Conservation (phyloP, 2,113 vertebrate genomes). For the Hemichromis elongatus region DNA sequence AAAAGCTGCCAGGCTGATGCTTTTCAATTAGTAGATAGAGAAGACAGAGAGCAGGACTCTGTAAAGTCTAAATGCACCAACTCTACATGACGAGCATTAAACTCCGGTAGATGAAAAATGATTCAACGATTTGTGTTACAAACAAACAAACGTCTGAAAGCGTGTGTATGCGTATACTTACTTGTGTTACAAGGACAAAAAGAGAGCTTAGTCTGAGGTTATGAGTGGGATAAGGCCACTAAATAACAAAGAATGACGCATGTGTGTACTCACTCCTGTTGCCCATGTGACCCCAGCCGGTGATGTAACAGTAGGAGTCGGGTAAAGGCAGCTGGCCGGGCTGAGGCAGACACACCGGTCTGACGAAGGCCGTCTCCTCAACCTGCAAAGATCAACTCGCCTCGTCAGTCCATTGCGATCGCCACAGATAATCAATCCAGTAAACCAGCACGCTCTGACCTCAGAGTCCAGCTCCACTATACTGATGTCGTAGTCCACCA, state of each 20-base stretch:
- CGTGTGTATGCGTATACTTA: accelerated
- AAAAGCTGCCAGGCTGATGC: not conserved
- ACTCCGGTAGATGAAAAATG: accelerated
- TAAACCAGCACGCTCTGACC: not conserved
- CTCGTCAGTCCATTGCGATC: accelerated
- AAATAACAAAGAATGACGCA: accelerated
- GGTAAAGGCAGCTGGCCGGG: conserved; percentile 70
- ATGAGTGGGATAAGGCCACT: accelerated
- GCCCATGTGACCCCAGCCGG: conserved; percentile 96
- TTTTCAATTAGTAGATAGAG: not conserved
- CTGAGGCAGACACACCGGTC: conserved; percentile 85
- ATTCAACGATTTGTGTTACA: not conserved
- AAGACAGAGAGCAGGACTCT: not conserved
- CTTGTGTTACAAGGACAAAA: not conserved
- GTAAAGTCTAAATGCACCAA: accelerated
- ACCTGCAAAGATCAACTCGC: conserved; percentile 46
- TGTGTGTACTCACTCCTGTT: conserved; percentile 82
- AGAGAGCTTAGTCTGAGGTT: accelerated
- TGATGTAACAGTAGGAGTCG: conserved; percentile 94
- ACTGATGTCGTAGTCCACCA: conserved; percentile 96
- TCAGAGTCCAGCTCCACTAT: conserved; percentile 81
- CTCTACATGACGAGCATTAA: accelerated
- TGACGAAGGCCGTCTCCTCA: conserved; percentile 80
- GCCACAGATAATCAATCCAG: accelerated
- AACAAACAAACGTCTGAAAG: not conserved